Base-by-base conservation (phyloP, 2,888 invertebrate genomes). In the Scelioninae gen. 1 region DNA sequence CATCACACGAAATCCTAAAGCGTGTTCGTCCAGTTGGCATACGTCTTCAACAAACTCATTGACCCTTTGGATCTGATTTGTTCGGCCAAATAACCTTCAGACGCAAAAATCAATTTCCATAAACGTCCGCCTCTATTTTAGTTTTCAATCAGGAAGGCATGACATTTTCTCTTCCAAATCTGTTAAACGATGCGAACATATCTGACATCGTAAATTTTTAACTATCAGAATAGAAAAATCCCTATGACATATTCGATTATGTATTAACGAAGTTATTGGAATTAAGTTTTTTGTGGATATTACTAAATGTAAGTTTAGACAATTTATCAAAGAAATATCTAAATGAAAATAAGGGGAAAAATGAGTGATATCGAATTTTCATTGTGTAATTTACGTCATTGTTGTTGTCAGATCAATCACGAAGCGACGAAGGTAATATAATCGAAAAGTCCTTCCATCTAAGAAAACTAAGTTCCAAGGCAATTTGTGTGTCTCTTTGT, bases 401-500 rank as follows among this genome's bases (percentile, higher is more conserved):
- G 89, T 91, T 89, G 88, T 91, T 87, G 75, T 86, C 86, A 85
- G 88, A 91, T 91, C 91, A 90, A 91, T 91, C 90, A 88, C 87
- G 87, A 85, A 87, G 87, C 87, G 84, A 87, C 87, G 86, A 84
- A 84, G 87, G 89, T 90, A 91, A 91, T 89, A 90, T 89, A 91
- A 92, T 92, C 89, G 89, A 86, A 90, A 90, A 91, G 90, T 91
- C 91, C 90, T 90, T 90, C 91, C 90, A 90, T 91, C 89, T 88
- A 85, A 83, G 89, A 87, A 92, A 92, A 92, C 91, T 91, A 89
- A 92, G 90, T 92, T 92, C 86, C 89, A 82, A 91, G 90, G 89
- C 92, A 92, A 92, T 92, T 92, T 91, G 90, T 89, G 89, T 90
- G 89, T 91, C 89, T 90, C 92, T 92, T 91, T 91, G 91, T 90